These are phyloP conservation scores for Acanthurus leucopareius DNA, from an alignment of 2,797 vertebrate genomes.

Conservation along the genomic window DNA sequence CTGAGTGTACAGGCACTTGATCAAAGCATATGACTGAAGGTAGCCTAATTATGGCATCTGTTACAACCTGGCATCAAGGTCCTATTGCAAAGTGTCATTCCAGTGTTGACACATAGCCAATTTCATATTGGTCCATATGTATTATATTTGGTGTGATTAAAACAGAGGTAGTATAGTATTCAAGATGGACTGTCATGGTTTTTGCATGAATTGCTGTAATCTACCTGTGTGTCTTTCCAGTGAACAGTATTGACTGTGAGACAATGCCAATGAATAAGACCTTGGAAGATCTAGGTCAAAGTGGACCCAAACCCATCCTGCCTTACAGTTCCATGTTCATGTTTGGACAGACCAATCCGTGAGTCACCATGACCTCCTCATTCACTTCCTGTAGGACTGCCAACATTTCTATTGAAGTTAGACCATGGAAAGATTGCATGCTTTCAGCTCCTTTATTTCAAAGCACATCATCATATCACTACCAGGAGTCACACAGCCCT, in stretches of 20 bases:
- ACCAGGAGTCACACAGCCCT: neutral
- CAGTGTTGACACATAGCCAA: too few relatives aligned
- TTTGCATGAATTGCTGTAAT: neutral
- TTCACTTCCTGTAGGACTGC: neutral
- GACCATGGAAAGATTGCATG: neutral
- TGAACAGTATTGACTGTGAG: slow-evolving; percentile 92
- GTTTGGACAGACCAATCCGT: slow-evolving; percentile 94
- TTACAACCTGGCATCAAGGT: neutral
- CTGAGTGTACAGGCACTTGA: neutral
- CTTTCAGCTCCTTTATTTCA: neutral
- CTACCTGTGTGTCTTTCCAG: slow-evolving; percentile 73
- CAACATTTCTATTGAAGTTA: neutral
- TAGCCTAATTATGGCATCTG: neutral
- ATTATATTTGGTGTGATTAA: neutral
- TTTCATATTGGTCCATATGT: neutral
- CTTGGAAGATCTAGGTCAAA: slow-evolving; percentile 84
- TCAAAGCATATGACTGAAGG: neutral
- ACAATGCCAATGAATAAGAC: slow-evolving; percentile 89
- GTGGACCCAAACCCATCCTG: slow-evolving; percentile 90
- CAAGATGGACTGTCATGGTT: neutral
- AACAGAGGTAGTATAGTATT: neutral
- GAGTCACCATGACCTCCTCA: slow-evolving; percentile 79
- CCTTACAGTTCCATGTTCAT: slow-evolving; percentile 98
- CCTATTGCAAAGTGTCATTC: neutral
- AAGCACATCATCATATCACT: neutral